These are phyloP conservation scores for Crambe crambe DNA, from an alignment of 37 sponge, comb jelly and placozoan species.

Conservation along the genomic window DNA sequence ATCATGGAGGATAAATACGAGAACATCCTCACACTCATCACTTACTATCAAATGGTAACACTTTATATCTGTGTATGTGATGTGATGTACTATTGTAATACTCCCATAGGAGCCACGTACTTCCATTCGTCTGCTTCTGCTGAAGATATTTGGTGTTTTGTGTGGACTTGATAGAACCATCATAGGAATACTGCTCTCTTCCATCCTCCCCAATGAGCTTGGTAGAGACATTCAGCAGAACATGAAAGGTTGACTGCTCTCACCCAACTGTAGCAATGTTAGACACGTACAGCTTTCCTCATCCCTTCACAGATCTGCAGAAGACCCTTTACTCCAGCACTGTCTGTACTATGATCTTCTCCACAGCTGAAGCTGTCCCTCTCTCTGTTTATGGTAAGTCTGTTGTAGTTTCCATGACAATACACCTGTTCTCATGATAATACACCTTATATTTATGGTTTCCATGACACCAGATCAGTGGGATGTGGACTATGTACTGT, in stretches of 20 bases:
- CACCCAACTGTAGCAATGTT: too few relatives aligned
- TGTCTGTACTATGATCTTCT: slow-evolving; percentile 85
- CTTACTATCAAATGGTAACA: slow-evolving; percentile 80
- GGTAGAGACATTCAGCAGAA: slow-evolving; percentile 77
- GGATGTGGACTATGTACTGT: slow-evolving; percentile 63
- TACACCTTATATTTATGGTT: background rate
- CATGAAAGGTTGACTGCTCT: slow-evolving; percentile 6
- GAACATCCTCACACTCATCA: slow-evolving; percentile 66
- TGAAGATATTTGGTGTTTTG: slow-evolving; percentile 74
- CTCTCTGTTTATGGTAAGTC: slow-evolving; percentile 77
- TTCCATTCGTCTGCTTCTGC: slow-evolving; percentile 71
- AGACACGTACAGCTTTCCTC: too few relatives aligned
- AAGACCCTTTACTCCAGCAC: slow-evolving; percentile 70
- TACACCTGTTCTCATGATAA: background rate
- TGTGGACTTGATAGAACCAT: slow-evolving; percentile 66
- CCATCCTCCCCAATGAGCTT: slow-evolving; percentile 81
- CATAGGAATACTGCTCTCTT: slow-evolving; percentile 48
- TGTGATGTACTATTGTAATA: too few relatives aligned
- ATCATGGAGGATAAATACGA: slow-evolving; percentile 81
- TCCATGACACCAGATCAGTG: slow-evolving; percentile 72
- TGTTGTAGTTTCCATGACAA: background rate
- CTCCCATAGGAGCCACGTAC: slow-evolving; percentile 61
- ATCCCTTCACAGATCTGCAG: slow-evolving; percentile 65
- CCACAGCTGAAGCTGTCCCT: slow-evolving; percentile 77
- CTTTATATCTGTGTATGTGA: background rate